Evolutionary conservation across 2,113 vertebrate genomes (phyloP).

Genomic region (Phalacrocorax carbo): DNA sequence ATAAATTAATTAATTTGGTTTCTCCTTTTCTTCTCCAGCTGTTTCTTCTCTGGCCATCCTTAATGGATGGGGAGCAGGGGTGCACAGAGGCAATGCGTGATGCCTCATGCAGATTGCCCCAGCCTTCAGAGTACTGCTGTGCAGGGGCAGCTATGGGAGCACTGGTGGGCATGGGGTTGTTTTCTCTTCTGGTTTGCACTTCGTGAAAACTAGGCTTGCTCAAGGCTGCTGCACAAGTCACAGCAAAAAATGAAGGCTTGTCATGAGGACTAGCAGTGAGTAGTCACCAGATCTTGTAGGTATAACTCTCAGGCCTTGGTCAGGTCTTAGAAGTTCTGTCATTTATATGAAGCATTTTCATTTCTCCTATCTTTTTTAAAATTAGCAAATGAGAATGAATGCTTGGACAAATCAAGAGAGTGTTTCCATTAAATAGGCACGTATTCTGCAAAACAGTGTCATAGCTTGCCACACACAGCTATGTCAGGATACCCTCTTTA

Average conservation of each 20-base stretch:
- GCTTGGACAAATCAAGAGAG: not conserved
- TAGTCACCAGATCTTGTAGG: not conserved
- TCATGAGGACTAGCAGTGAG: not conserved
- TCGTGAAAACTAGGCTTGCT: not conserved
- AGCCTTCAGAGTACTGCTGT: not conserved
- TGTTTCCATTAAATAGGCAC: not conserved
- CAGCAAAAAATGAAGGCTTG: not conserved
- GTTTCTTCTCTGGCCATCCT: not conserved
- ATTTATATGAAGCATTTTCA: not conserved
- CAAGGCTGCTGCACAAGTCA: not conserved
- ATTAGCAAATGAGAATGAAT: not conserved
- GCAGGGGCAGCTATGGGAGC: not conserved
- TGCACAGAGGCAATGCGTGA: not conserved
- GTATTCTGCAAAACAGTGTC: not conserved
- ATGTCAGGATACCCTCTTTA: not conserved
- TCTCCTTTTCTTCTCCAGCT: not conserved
- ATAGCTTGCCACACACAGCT: not conserved
- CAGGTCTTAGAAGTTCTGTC: not conserved
- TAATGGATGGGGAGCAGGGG: not conserved
- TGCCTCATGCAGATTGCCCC: not conserved
- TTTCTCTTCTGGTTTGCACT: not conserved
- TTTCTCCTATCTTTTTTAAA: not conserved
- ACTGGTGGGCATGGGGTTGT: fast-evolving
- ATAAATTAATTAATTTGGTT: conserved; percentile 71
- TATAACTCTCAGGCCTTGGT: not conserved